phyloP scores from a whole-genome alignment of 2,888 invertebrate species.

The Callyntrura sp. region DNA sequence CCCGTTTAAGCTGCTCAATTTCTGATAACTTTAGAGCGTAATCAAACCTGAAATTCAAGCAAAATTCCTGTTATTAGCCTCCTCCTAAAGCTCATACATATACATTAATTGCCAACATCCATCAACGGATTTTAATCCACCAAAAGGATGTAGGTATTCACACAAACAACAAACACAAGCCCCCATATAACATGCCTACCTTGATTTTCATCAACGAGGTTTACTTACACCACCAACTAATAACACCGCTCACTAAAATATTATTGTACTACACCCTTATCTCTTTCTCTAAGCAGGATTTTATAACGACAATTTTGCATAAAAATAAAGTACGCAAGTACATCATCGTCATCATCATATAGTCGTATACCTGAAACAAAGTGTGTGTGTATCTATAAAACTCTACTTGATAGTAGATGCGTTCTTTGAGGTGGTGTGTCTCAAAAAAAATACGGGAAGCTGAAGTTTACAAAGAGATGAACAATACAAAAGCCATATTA shows the following conservation, averaged over 20 bases:
- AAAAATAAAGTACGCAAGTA: not conserved
- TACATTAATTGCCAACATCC: constrained; percentile 30
- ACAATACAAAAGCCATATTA: too few species aligned
- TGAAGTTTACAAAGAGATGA: too few species aligned
- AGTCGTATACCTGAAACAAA: too few species aligned
- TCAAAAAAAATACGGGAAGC: too few species aligned
- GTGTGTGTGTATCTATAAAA: too few species aligned
- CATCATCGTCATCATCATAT: too few species aligned
- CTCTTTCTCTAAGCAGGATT: not conserved
- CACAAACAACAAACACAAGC: too few species aligned
- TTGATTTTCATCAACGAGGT: constrained; percentile 4
- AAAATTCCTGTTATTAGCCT: constrained; percentile 37
- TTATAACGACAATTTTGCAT: constrained; percentile 24
- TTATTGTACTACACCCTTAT: not conserved
- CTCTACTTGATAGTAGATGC: too few species aligned
- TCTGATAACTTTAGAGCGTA: constrained; percentile 80
- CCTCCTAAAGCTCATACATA: constrained; percentile 10
- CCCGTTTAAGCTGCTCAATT: constrained; percentile 81
- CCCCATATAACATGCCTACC: too few species aligned
- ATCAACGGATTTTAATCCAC: constrained; percentile 53
- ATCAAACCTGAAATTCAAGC: constrained; percentile 78
- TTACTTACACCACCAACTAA: not conserved
- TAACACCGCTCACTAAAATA: not conserved
- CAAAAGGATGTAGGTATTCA: constrained; percentile 25
- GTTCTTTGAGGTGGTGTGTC: too few species aligned